Conservation (phyloP, 2,888 invertebrate genomes). For the Metalampra italica region DNA sequence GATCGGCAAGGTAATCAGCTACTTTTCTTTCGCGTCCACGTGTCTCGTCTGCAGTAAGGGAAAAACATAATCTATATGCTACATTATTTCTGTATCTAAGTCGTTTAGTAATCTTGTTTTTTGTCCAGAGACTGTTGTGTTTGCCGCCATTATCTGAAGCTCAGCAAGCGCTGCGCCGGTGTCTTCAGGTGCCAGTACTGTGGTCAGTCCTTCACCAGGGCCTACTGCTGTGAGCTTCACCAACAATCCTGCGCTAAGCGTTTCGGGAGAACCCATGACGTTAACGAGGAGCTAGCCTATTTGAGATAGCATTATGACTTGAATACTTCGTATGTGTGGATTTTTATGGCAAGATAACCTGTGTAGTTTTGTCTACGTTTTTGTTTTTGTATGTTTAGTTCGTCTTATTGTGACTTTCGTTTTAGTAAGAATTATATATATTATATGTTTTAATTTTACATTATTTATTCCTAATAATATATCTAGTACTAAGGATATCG, state of each 20-base stretch:
- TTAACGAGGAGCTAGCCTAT: slow-evolving; percentile 34
- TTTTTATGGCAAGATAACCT: not conserved
- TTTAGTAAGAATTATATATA: too few species aligned
- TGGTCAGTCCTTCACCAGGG: slow-evolving; percentile 53
- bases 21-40: too few species aligned
- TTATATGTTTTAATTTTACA: too few species aligned
- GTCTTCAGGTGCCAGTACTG: slow-evolving; percentile 53
- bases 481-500: too few species aligned
- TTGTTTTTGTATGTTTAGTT: too few species aligned
- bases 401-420: too few species aligned
- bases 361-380: too few species aligned
- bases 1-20: slow-evolving; percentile 46
- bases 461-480: too few species aligned
- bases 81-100: too few species aligned
- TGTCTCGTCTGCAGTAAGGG: too few species aligned
- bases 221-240: slow-evolving; percentile 65
- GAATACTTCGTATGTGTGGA: not conserved
- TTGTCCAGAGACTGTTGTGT: slow-evolving; percentile 53
- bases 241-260: slow-evolving; percentile 45
- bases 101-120: too few species aligned
- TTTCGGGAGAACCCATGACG: slow-evolving; percentile 30
- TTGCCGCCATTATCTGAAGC: slow-evolving; percentile 48
- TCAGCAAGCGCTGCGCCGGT: slow-evolving; percentile 17
- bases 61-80: too few species aligned
- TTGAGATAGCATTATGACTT: slow-evolving; percentile 29